Evolutionary conservation across 2,113 vertebrate species (phyloP).

Genomic region (Dasyornis broadbenti): DNA sequence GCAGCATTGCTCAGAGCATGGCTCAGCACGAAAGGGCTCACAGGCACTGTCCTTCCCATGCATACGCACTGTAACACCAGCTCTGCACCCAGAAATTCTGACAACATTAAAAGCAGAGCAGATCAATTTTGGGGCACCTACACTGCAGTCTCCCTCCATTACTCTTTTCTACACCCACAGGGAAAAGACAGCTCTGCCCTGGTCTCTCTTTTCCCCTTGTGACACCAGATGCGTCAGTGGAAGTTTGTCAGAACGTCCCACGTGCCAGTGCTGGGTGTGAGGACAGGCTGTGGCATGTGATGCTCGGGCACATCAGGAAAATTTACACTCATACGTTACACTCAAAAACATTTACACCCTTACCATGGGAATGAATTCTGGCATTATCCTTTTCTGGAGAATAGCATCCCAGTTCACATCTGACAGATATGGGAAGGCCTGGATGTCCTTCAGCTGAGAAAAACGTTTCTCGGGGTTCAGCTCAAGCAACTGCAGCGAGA

Average conservation of each 20-base stretch:
- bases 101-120: not conserved
- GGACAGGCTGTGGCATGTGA: not conserved
- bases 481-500: slow-evolving; percentile 80
- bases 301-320: rapidly evolving
- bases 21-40: not conserved
- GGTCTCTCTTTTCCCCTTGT: not conserved
- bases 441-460: slow-evolving; percentile 84
- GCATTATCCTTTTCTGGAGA: slow-evolving; percentile 82
- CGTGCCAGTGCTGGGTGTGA: rapidly evolving
- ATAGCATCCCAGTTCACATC: slow-evolving; percentile 91
- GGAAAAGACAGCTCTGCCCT: not conserved
- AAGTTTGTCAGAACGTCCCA: rapidly evolving
- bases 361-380: slow-evolving; percentile 90
- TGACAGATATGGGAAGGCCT: slow-evolving; percentile 81
- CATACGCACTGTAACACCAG: rapidly evolving
- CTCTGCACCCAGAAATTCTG: not conserved
- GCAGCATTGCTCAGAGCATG: not conserved
- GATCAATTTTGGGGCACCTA: not conserved
- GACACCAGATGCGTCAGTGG: not conserved
- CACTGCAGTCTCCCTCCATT: not conserved
- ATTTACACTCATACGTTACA: not conserved
- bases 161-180: not conserved
- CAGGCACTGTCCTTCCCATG: not conserved
- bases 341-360: too few relatives aligned
- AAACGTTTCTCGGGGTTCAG: slow-evolving; percentile 83